Percentiles rank a stretch among this genome's conserved stretches.
Evolutionary conservation across 2,888 invertebrate genomes (phyloP).

Genomic region (Tetramorium bicarinatum): DNA sequence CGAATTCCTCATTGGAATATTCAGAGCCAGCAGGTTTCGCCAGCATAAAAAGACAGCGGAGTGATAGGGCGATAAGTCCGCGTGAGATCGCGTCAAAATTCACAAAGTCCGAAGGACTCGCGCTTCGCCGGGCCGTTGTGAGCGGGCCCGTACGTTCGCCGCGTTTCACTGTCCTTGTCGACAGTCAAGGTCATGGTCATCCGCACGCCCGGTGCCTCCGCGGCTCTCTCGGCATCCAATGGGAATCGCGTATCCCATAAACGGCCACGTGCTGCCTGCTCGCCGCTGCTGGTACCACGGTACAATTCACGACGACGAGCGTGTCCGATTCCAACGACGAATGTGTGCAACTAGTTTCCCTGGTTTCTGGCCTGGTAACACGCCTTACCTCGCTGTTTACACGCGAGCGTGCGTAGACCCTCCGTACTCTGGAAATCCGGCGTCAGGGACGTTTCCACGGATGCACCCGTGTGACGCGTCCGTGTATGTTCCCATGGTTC

Average conservation of each 20-base stretch:
- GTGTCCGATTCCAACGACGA: slow-evolving; percentile 55
- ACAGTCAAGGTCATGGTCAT: slow-evolving; percentile 82
- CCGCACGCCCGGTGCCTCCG: slow-evolving; percentile 73
- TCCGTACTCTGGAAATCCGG: slow-evolving; percentile 50
- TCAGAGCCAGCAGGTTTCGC: neutral
- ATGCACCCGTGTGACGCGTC: neutral
- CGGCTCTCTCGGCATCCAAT: slow-evolving; percentile 70
- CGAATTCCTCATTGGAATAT: slow-evolving; percentile 14
- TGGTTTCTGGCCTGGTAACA: slow-evolving; percentile 10
- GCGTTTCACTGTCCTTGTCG: slow-evolving; percentile 76
- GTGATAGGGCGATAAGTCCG: slow-evolving; percentile 25
- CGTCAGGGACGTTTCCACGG: slow-evolving; percentile 68
- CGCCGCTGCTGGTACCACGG: slow-evolving; percentile 45
- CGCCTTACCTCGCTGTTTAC: slow-evolving; percentile 39
- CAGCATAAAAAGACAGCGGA: neutral
- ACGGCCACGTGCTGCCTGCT: slow-evolving; percentile 77
- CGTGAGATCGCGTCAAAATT: slow-evolving; percentile 40
- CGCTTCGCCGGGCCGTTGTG: slow-evolving; percentile 59
- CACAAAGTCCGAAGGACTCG: slow-evolving; percentile 1
- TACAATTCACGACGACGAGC: slow-evolving; percentile 62
- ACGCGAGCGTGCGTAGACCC: slow-evolving; percentile 22
- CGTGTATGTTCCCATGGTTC: slow-evolving; percentile 61
- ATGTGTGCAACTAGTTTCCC: slow-evolving; percentile 63
- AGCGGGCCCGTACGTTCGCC: slow-evolving; percentile 62
- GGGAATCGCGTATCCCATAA: slow-evolving; percentile 78